phyloP scores from a whole-genome alignment of 2,797 vertebrate species.

The Alfaro cultratus region DNA sequence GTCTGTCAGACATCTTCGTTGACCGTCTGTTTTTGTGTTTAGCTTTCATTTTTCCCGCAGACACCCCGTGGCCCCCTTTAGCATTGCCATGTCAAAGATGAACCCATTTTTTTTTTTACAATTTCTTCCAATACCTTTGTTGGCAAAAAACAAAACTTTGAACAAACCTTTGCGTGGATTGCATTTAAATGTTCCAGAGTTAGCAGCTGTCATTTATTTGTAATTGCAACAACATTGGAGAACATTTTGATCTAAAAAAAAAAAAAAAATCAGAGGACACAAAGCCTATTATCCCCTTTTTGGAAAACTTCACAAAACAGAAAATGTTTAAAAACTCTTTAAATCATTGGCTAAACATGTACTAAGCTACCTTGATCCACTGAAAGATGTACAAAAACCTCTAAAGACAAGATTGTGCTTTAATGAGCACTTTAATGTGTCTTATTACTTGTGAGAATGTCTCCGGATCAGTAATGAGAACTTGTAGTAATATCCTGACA shows the following conservation, averaged over 20 bases:
- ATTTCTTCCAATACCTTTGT: too few species aligned
- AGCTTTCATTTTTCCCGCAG: too few species aligned
- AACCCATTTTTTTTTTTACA: too few species aligned
- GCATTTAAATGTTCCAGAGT: too few species aligned
- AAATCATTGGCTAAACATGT: not conserved
- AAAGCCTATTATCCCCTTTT: not conserved
- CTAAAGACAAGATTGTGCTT: not conserved
- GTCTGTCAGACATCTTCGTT: too few species aligned
- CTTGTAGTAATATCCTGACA: not conserved
- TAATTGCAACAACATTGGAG: not conserved
- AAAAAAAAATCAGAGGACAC: too few species aligned
- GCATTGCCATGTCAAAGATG: too few species aligned
- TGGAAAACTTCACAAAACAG: not conserved
- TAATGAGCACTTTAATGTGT: not conserved
- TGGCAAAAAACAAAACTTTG: too few species aligned
- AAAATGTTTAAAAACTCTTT: not conserved
- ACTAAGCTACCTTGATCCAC: not conserved
- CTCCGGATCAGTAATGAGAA: not conserved
- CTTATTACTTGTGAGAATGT: not conserved
- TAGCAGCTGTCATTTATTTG: not conserved
- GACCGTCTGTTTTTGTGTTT: too few species aligned
- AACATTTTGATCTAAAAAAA: not conserved
- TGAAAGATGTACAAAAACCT: not conserved
- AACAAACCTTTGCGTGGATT: too few species aligned
- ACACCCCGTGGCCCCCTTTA: too few species aligned